Evolutionary conservation across 2,113 vertebrate species (phyloP), one percentile per base, ranked within the genome.

Genomic region (Paracanthobrama guichenoti): DNA sequence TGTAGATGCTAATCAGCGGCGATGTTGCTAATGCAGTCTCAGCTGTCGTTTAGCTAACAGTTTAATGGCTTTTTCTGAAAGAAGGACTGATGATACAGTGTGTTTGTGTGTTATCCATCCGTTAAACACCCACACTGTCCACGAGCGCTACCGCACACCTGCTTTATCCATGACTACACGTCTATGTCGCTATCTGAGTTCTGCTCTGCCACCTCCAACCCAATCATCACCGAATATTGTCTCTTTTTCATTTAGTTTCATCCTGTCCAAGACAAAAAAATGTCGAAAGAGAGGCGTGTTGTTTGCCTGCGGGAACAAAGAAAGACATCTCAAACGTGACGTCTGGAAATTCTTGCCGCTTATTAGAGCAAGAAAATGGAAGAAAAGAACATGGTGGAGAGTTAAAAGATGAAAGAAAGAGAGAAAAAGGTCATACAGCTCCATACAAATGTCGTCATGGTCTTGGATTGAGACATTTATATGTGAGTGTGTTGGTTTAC

Each of bases 161-260:
- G 93, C 85, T 87, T 90, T 92, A 88, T 88, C 89, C 90, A 90
- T 89, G 90, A 93, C 86, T 91, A 88, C 75, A 84, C 87, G 71
- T 92, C 90, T 88, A 89, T 90, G 91, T 90, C 77, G 87, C 75
- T 91, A 91, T 93, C 90, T 89, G 81, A 88, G 67, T 73, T 74
- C n/a, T 76, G 64, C 72, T 83, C 67, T 85, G 86, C 90, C 88
- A 91, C 89, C 87, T 89, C 77, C 78, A 88, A 90, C 14, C 90
- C 90, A 93, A 92, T 93, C 91, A 91, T 88, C 90, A 89, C 90
- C 88, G 89, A 91, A 94, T 93, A 92, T 93, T 92, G 92, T 92
- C 90, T 90, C 82, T 90, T 90, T 92, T 89, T 81, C 10, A 75
- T 72, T 91, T 89, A 90, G 78, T 88, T 90, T 87, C 86, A 87